A percentile compares a stretch with the other conserved stretches of the same genome.
These are phyloP conservation scores for Oscheius sp. DNA, from an alignment of 2,888 invertebrate species.

Conservation along the genomic window DNA sequence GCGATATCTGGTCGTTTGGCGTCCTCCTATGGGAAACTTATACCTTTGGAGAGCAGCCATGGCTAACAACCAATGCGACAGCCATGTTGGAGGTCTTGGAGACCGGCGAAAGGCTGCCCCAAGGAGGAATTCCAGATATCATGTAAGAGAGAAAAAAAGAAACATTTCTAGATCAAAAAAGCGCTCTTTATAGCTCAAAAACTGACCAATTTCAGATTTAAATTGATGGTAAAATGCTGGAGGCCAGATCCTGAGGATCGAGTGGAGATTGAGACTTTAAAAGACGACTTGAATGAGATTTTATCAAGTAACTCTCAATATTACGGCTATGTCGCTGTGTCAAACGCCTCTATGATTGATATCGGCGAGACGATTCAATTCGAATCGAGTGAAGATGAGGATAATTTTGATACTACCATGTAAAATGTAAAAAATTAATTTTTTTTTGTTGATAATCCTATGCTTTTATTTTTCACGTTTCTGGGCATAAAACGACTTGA, in stretches of 20 bases:
- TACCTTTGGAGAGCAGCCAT: background rate
- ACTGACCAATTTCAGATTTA: background rate
- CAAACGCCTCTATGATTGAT: background rate
- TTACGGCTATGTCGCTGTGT: conserved; percentile 6
- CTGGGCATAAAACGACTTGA: too few species aligned
- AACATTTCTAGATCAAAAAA: too few species aligned
- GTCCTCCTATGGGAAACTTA: conserved; percentile 14
- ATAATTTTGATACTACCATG: too few species aligned
- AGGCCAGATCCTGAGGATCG: background rate
- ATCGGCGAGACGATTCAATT: too few species aligned
- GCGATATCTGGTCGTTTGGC: conserved; percentile 21
- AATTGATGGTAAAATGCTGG: conserved; percentile 13
- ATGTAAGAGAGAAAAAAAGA: background rate
- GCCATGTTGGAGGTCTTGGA: conserved; percentile 14
- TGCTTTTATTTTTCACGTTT: too few species aligned
- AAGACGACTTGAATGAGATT: background rate
- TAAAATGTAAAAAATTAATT: too few species aligned
- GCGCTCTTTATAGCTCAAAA: background rate
- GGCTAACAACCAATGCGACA: background rate
- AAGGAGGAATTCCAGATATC: background rate
- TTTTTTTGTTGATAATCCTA: too few species aligned
- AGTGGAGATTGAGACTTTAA: background rate
- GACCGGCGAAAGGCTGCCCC: background rate
- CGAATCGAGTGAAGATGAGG: too few species aligned
- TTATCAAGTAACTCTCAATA: background rate